These are phyloP conservation scores for Caenorhabditis zanzibari DNA, from an alignment of 2,888 invertebrate genomes.

Conservation along the genomic window DNA sequence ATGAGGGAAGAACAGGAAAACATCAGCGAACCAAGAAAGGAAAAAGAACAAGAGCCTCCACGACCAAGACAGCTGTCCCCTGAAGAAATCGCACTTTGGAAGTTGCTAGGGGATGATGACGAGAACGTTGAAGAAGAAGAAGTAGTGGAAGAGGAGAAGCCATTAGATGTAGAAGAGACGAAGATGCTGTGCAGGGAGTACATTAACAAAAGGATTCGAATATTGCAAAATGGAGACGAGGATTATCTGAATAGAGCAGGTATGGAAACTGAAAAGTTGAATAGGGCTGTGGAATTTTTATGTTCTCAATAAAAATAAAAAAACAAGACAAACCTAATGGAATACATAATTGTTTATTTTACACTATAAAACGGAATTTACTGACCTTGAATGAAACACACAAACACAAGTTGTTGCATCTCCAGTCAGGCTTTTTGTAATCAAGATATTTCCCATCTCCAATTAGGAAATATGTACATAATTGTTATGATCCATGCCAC, in stretches of 20 bases:
- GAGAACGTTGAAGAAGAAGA: not conserved
- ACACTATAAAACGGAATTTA: too few species aligned
- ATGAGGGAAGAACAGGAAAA: constrained; percentile 27
- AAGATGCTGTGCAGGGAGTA: constrained; percentile 1
- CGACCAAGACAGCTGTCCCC: not conserved
- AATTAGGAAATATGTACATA: too few species aligned
- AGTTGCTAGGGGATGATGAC: constrained; percentile 4
- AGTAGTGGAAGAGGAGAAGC: constrained; percentile 2
- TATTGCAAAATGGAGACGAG: constrained; percentile 12
- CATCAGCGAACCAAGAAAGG: not conserved
- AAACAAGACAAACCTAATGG: too few species aligned
- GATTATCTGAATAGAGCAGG: not conserved
- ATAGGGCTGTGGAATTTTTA: too few species aligned
- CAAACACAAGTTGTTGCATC: too few species aligned
- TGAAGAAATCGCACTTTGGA: constrained; percentile 16
- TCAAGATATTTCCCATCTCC: too few species aligned
- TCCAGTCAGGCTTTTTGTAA: too few species aligned
- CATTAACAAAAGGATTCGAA: constrained; percentile 11
- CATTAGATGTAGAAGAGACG: constrained; percentile 9
- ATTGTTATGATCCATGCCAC: too few species aligned
- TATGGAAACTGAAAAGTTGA: too few species aligned
- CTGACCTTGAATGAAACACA: too few species aligned
- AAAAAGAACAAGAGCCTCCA: not conserved
- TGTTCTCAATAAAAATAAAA: too few species aligned
- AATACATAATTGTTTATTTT: too few species aligned